Evolutionary conservation across 2,888 invertebrate species (phyloP), one percentile per base, ranked within the genome.

Genomic region (Lordiphosa fenestrarum): DNA sequence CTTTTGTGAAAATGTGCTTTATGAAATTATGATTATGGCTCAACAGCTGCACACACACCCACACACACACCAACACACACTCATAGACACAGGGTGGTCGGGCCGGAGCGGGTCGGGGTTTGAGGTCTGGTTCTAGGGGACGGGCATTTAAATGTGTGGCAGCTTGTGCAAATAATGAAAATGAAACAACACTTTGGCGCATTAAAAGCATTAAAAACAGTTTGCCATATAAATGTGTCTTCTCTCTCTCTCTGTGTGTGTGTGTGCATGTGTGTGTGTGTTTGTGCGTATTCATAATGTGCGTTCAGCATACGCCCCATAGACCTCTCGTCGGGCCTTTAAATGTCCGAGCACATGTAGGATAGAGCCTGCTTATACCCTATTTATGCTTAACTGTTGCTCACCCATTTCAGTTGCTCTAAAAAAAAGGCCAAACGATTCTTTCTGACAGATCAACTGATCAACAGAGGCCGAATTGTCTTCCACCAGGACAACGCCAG

Each of bases 21-120:
- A 86, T 86, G 86, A 86, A 85, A 85, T 85, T 85, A 85, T 85
- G 86, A 80, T 85, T 86, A 85, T 82, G 80, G 84, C 84, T 84
- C 83, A 83, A 73, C 83, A 74, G 71, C 83, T 77, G 74, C 80
- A 80, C 67, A 72, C 61, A 64, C 57, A 55, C 30, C 33, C 23
- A 12, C 6, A 44, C 4, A 21, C 7, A 30, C 0, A 39, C 6
- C 10, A 10, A 42, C 50, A 39, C n/a, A 37, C 19, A 40, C 19
- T 42, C 19, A 30, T 7, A 35, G 33, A 23, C 12, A 40, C 6
- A 12, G 30, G 38, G 13, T n/a, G n/a, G n/a, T n/a, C n/a, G n/a
- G n/a, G n/a, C n/a, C n/a, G n/a, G n/a, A n/a, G 33, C 25, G 25
- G 25, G 19, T 19, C n/a, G 39, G 6, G 13, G 35, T 7, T n/a